Base-by-base conservation (phyloP, 2,797 vertebrate genomes). In the Microctenopoma lineatum region DNA sequence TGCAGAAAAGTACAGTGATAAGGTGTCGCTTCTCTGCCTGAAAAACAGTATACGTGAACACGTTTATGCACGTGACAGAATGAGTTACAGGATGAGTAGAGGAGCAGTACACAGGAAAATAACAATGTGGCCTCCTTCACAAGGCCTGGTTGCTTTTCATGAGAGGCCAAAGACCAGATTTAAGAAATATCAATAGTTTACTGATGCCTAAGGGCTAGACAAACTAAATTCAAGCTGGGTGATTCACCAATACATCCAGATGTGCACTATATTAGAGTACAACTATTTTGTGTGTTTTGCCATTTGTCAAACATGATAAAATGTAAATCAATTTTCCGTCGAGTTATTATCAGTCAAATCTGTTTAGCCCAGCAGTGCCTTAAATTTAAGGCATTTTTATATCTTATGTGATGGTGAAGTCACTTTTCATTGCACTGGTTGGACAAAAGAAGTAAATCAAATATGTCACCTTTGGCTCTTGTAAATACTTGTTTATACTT, bases 1-100 rank as follows among this genome's bases (percentile, higher is more conserved):
- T 70, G 72, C 65, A 62, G 78, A 54, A 64, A 66, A 73, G 70
- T 60, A 83, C 65, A 53, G 41, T 21, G 56, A 21, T 5, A 6
- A 63, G 65, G 63, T 53, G 39, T 63, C 45, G 67, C 29, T 29
- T 32, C 70, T 54, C 5, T 10, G 21, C 25, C 52, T 21, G 52
- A 38, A 34, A 66, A 4, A 18, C 41, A 26, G 50, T n/a, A 12
- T 7, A 29, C 27, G 5, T 14, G 14, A 52, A 38, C 36, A 2
- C 38, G 18, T 42, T 54, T 7, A 7, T 44, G 25, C 18, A 4
- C 1, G 1, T 48, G 36, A 25, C 14, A 50, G n/a, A 54, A 44
- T 47, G 26, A 45, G 53, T 44, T 45, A n/a, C 38, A 36, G 8
- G 21, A 29, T 14, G 27, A 38, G 25, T 4, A 32, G 51, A 13